Conservation (phyloP, 2,797 vertebrate genomes). For the Echiichthys vipera region DNA sequence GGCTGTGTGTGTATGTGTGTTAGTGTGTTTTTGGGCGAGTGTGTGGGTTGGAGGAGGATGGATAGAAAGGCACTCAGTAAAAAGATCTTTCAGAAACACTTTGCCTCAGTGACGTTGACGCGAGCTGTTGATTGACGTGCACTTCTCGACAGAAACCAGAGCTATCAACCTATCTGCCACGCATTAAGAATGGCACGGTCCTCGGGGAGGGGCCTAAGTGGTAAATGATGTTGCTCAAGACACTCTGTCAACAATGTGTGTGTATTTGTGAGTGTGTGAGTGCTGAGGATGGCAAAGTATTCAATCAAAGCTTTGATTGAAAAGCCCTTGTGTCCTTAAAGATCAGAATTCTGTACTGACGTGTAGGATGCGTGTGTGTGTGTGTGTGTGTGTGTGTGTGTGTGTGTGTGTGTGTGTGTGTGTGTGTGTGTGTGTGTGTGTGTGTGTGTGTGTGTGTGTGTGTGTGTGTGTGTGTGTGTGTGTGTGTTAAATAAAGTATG, state of each 20-base stretch:
- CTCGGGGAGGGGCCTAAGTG: conserved; percentile 84
- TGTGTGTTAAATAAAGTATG: conserved; percentile 22
- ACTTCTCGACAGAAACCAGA: conserved; percentile 86
- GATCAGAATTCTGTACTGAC: conserved; percentile 70
- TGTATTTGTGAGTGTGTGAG: conserved; percentile 72
- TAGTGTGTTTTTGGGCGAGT: conserved; percentile 56
- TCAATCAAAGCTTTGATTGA: conserved; percentile 83
- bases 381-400: conserved; percentile 11
- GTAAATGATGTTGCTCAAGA: conserved; percentile 85
- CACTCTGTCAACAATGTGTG: conserved; percentile 81
- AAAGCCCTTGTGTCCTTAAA: conserved; percentile 76
- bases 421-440: conserved; percentile 10
- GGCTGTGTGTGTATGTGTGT: conserved; percentile 62
- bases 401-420: conserved; percentile 19
- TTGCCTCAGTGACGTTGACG: conserved; percentile 88
- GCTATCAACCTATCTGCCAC: conserved; percentile 81
- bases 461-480: conserved; percentile 10
- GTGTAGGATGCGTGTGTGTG: conserved; percentile 27
- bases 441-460: conserved; percentile 23
- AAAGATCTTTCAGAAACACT: conserved; percentile 94
- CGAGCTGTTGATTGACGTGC: conserved; percentile 85
- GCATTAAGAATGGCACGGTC: conserved; percentile 84
- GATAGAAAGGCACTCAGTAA: conserved; percentile 87
- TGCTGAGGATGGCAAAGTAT: conserved; percentile 84
- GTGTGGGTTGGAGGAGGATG: conserved; percentile 63